phyloP scores from a whole-genome alignment of 2,797 vertebrate species.

The Notoglanidium macrostoma region DNA sequence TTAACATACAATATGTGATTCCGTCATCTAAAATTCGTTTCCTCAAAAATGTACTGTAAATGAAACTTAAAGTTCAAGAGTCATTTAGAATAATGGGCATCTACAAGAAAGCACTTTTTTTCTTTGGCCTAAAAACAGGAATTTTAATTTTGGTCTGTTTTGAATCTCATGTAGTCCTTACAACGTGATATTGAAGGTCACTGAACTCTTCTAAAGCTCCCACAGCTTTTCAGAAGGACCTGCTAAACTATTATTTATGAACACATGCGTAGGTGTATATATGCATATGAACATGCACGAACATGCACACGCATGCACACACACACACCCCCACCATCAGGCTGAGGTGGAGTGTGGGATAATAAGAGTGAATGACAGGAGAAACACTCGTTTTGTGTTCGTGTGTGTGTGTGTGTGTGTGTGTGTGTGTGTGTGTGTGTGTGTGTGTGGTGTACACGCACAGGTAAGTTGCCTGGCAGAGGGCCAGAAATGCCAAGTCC shows the following conservation, averaged over 20 bases:
- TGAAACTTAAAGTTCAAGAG: background rate
- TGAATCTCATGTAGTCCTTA: background rate
- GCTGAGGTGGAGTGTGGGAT: background rate
- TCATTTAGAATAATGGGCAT: background rate
- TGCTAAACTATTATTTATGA: conserved; percentile 4
- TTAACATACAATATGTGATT: background rate
- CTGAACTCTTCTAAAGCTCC: background rate
- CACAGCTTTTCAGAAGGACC: background rate
- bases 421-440: background rate
- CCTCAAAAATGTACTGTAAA: background rate
- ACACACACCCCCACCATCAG: background rate
- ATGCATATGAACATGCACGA: background rate
- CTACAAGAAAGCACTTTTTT: background rate
- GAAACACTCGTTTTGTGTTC: conserved; percentile 6
- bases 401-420: background rate
- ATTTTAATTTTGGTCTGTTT: background rate
- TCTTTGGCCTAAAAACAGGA: background rate
- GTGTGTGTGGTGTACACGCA: conserved; percentile 9
- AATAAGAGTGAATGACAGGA: background rate
- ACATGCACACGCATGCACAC: background rate
- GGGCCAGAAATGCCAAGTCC: conserved; percentile 48
- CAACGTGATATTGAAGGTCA: background rate
- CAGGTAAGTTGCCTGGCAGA: conserved; percentile 43
- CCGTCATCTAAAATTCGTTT: background rate
- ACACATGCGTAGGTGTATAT: background rate